Percentiles rank a stretch among this genome's conserved stretches.
These are phyloP conservation scores for Agrochola lota DNA, from an alignment of 2,888 invertebrate genomes.

Conservation along the genomic window DNA sequence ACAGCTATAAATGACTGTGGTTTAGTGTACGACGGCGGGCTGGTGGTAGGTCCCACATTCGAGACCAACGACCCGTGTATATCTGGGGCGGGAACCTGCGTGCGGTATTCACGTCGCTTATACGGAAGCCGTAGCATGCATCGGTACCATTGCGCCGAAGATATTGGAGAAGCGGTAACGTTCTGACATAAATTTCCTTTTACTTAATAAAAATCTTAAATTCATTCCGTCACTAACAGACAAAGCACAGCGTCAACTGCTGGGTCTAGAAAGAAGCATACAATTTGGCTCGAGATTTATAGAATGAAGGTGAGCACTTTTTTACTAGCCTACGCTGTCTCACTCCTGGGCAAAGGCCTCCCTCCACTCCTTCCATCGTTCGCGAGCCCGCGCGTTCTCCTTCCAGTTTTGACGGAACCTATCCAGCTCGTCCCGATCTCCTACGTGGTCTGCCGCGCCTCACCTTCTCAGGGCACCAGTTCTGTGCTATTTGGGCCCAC, in stretches of 20 bases:
- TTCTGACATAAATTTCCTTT: not conserved
- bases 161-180: conserved; percentile 91
- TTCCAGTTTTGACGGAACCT: too few species aligned
- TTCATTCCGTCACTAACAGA: not conserved
- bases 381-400: too few species aligned
- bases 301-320: too few species aligned
- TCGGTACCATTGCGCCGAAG: conserved; percentile 90
- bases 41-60: conserved; percentile 91
- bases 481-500: too few species aligned
- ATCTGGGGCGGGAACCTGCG: conserved; percentile 92
- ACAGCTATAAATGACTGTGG: conserved; percentile 90
- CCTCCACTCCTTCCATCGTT: too few species aligned
- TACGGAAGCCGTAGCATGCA: conserved; percentile 89
- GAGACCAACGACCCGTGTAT: conserved; percentile 92
- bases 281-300: too few species aligned
- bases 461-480: too few species aligned
- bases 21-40: conserved; percentile 91
- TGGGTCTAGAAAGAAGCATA: not conserved
- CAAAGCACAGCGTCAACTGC: not conserved
- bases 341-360: too few species aligned
- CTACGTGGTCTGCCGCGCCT: too few species aligned
- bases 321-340: too few species aligned
- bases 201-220: not conserved
- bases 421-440: too few species aligned
- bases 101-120: conserved; percentile 91